Conservation (phyloP, 2,113 vertebrate species). For the Oncorhynchus kisutch region DNA sequence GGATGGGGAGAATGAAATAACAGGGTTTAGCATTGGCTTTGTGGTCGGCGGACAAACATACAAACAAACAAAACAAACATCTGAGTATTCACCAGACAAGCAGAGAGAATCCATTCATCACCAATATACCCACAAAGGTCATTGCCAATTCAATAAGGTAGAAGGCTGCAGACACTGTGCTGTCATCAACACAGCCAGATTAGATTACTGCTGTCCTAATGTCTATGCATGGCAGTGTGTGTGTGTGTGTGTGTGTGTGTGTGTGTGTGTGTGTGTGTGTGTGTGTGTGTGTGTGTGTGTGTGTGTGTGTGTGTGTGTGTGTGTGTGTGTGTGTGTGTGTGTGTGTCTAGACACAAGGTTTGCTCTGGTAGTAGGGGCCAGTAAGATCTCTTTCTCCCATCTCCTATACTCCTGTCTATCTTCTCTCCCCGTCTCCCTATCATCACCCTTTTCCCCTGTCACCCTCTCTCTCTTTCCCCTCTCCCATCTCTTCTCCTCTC, state of each 20-base stretch:
- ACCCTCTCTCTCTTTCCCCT: neutral
- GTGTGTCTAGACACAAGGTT: neutral
- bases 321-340: slow-evolving; percentile 4
- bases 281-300: neutral
- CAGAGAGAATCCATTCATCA: neutral
- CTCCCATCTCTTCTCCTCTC: neutral
- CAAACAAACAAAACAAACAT: neutral
- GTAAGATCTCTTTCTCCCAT: neutral
- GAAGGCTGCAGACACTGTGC: neutral
- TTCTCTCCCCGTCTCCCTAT: neutral
- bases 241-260: neutral
- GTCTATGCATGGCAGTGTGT: neutral
- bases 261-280: neutral
- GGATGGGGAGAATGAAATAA: neutral
- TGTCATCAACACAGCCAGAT: neutral
- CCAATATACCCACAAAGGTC: neutral
- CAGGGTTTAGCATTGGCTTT: neutral
- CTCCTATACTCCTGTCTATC: neutral
- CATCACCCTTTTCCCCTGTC: neutral
- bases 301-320: slow-evolving; percentile 4
- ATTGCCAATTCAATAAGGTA: neutral
- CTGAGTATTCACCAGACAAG: neutral
- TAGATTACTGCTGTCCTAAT: neutral
- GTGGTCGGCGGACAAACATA: neutral
- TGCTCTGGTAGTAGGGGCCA: neutral